Evolutionary conservation across 2,113 vertebrate species (phyloP).

Genomic region (Vulpes lagopus): DNA sequence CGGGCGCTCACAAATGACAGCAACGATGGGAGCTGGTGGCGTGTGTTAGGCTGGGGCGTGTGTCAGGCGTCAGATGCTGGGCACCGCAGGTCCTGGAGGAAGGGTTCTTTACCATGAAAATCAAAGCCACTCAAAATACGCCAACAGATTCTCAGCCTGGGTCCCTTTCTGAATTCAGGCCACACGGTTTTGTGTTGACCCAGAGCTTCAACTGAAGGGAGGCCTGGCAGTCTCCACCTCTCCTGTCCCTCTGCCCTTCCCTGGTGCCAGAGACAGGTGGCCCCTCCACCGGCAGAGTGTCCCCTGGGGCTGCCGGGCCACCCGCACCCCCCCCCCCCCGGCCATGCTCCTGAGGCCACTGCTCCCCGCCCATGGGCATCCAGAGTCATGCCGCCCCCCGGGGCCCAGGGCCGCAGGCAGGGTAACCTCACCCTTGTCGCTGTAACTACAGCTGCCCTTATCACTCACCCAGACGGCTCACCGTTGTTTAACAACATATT

Average conservation of each 20-base stretch:
- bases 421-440: slow-evolving; percentile 64
- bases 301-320: neutral
- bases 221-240: fast-evolving
- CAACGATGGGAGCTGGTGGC: neutral
- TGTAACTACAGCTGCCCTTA: slow-evolving; percentile 62
- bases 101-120: neutral
- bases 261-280: neutral
- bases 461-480: slow-evolving; percentile 61
- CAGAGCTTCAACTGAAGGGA: neutral
- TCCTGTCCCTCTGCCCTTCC: neutral
- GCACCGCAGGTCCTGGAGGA: neutral
- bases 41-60: neutral
- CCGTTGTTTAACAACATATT: slow-evolving; percentile 82
- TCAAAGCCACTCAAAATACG: neutral
- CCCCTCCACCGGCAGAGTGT: neutral
- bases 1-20: neutral
- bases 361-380: neutral
- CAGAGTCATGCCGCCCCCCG: neutral
- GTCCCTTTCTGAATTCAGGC: neutral
- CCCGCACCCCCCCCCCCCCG: neutral
- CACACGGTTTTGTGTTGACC: neutral
- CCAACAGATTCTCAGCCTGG: neutral
- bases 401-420: slow-evolving; percentile 15
- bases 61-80: neutral
- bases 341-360: neutral